Percentiles rank a stretch among this genome's conserved stretches.
These are phyloP conservation scores for Aleiodes testaceus DNA, from an alignment of 2,888 invertebrate genomes.

Conservation along the genomic window DNA sequence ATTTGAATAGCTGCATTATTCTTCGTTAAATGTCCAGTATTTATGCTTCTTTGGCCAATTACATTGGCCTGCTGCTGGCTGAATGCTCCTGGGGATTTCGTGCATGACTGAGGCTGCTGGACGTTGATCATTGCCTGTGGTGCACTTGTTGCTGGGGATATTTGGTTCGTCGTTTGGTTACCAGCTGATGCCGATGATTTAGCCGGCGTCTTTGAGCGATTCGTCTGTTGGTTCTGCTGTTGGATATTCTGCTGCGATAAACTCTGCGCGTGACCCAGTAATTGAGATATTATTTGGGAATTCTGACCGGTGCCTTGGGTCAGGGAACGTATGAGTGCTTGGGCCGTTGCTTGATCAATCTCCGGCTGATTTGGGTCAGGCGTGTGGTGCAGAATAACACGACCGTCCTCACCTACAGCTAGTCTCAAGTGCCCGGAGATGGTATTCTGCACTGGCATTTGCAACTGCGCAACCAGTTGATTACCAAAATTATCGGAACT, in stretches of 20 bases:
- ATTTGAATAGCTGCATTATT: slow-evolving; percentile 6
- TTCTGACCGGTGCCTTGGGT: slow-evolving; percentile 68
- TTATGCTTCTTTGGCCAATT: neutral
- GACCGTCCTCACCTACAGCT: slow-evolving; percentile 81
- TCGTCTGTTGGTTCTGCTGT: slow-evolving; percentile 44
- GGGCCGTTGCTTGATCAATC: slow-evolving; percentile 69
- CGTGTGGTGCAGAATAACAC: slow-evolving; percentile 80
- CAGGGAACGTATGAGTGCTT: slow-evolving; percentile 68
- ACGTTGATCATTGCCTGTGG: slow-evolving; percentile 59
- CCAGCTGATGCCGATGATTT: slow-evolving; percentile 47
- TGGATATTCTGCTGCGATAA: slow-evolving; percentile 58
- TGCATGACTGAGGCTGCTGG: slow-evolving; percentile 62
- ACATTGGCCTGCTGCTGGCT: slow-evolving; percentile 49
- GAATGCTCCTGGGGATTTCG: slow-evolving; percentile 54
- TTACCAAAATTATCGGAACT: slow-evolving; percentile 52
- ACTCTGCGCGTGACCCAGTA: slow-evolving; percentile 65
- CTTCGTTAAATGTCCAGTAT: neutral
- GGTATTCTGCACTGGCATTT: slow-evolving; percentile 71
- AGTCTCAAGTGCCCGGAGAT: slow-evolving; percentile 77
- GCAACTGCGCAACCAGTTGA: slow-evolving; percentile 75
- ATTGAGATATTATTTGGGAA: slow-evolving; percentile 69
- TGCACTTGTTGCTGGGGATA: slow-evolving; percentile 17
- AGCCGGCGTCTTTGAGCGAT: slow-evolving; percentile 56
- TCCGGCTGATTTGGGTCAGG: slow-evolving; percentile 73
- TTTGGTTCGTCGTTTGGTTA: slow-evolving; percentile 48